Base-by-base conservation (phyloP, 2,888 invertebrate genomes). In the Drosophila incognita region DNA sequence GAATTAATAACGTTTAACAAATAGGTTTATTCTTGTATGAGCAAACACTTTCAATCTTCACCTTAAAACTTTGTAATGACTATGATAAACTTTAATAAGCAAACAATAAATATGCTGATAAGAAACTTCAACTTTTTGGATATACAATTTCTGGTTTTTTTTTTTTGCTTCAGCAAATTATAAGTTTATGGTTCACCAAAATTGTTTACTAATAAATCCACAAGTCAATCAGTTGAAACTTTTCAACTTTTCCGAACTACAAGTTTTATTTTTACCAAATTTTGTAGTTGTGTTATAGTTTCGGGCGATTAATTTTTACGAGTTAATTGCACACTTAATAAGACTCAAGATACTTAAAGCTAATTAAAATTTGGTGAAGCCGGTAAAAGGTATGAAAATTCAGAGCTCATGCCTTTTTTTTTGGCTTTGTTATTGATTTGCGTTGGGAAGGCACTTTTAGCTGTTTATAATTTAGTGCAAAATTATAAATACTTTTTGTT, bases 391-490 rank as follows among this genome's bases (percentile, higher is more conserved):
- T 81, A 35, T 62, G 52, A 57, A 56, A 62, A 56, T 42, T 13
- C 31, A 10, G 27, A 24, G 10, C 38, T 18, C 24, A 3, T 8
- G 7, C 38, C 38, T 61, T 63, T 61, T 63, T 61, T 60, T 46
- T 46, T 46, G 7, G 21, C 15, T 15, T 71, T 76, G 60, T 74
- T 88, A 86, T 88, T 82, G 79, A 79, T 79, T 82, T 78, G 82
- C 48, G 35, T n/a, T 35, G 53, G 24, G 21, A 64, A 42, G 54
- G 56, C 75, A 85, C 74, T 89, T 82, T 83, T 74, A 73, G 85
- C 80, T 86, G 83, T 77, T 86, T 90, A 85, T 86, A 90, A 86
- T 86, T 83, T 88, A 73, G 68, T 70, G 69, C 62, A 79, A 79
- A 85, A 76, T 82, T 90, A 76, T 85, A 88, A 90, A 86, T 90